Evolutionary conservation across 1,140 invertebrate genomes (phyloP).

Genomic region (Forficula auricularia): DNA sequence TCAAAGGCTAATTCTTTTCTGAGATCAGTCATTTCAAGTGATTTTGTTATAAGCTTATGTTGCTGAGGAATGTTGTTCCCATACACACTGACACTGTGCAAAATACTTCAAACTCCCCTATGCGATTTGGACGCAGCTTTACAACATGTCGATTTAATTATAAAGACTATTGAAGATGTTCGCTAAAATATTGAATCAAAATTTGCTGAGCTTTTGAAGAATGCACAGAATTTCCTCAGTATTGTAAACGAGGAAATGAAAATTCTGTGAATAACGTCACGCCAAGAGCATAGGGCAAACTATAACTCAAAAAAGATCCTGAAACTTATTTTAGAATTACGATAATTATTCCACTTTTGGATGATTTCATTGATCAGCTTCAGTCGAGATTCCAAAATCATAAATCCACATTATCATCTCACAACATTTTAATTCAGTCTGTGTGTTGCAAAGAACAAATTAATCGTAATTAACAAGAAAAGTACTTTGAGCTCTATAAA

Average conservation of each 20-base stretch:
- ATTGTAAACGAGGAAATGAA: not conserved
- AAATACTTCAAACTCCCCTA: not conserved
- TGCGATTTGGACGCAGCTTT: not conserved
- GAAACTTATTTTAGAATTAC: not conserved
- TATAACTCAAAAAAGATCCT: not conserved
- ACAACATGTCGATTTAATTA: not conserved
- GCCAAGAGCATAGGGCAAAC: not conserved
- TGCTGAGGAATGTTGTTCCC: conserved; percentile 7
- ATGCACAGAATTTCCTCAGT: not conserved
- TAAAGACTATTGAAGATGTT: not conserved
- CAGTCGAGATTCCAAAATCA: not conserved
- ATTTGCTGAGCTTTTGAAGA: not conserved
- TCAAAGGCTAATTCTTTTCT: conserved; percentile 6
- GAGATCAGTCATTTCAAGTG: not conserved
- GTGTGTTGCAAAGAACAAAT: not conserved
- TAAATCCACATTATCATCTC: not conserved
- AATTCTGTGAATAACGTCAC: not conserved
- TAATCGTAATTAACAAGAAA: not conserved
- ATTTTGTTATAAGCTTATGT: conserved; percentile 5
- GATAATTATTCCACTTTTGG: conserved; percentile 1
- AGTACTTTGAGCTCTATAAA: not conserved
- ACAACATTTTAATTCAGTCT: not conserved
- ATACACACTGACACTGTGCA: conserved; percentile 6
- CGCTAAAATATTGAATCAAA: not conserved
- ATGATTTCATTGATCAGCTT: conserved; percentile 1